Conservation (phyloP, 2,113 vertebrate genomes). For the Ciconia boyciana region DNA sequence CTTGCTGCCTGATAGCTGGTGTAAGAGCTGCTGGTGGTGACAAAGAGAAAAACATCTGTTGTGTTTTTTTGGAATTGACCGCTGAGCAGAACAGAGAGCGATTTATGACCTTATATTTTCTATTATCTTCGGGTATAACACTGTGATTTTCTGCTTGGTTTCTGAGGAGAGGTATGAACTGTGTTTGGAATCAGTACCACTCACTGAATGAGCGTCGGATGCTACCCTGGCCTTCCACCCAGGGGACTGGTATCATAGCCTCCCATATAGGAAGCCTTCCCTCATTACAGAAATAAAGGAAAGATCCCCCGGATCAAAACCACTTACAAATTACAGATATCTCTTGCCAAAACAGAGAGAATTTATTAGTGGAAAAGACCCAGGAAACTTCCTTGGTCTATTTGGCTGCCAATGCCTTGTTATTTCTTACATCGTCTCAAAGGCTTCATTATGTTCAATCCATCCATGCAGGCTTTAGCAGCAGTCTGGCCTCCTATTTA, state of each 20-base stretch:
- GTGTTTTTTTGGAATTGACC: background rate
- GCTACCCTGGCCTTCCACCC: background rate
- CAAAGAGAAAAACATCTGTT: background rate
- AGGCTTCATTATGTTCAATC: background rate
- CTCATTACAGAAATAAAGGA: background rate
- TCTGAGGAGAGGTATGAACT: background rate
- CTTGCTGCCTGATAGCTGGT: background rate
- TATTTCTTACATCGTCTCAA: background rate
- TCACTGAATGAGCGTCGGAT: background rate
- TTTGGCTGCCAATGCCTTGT: background rate
- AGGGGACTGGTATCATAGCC: background rate
- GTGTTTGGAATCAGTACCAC: background rate
- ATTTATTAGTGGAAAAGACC: conserved; percentile 6
- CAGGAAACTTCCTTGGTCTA: background rate
- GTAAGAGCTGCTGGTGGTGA: background rate
- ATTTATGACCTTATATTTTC: conserved; percentile 10
- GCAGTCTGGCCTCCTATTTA: background rate
- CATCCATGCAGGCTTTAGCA: background rate
- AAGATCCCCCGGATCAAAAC: conserved; percentile 2
- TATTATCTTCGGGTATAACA: background rate
- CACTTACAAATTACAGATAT: background rate
- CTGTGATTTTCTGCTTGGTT: conserved; percentile 21
- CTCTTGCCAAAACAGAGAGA: background rate
- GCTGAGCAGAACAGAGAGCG: background rate
- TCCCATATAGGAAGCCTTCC: background rate